phyloP scores from a whole-genome alignment of 2,113 vertebrate genomes.

The Noturus placidus region DNA sequence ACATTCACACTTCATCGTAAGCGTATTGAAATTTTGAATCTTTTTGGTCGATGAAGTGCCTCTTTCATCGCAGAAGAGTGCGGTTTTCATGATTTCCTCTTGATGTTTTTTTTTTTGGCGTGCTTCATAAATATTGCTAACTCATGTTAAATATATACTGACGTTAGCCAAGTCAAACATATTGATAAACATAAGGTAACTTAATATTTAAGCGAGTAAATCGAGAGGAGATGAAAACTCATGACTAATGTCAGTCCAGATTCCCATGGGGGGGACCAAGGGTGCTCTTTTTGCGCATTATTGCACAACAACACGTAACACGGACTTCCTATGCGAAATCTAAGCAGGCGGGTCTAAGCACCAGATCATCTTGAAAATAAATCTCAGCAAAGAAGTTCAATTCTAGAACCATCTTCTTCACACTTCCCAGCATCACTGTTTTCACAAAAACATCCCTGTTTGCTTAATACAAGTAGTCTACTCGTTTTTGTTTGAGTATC shows the following conservation, averaged over 20 bases:
- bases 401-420: background rate
- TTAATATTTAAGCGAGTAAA: background rate
- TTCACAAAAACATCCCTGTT: background rate
- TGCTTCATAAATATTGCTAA: background rate
- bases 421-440: no score
- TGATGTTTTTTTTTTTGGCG: background rate
- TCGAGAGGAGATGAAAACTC: no score
- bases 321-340: background rate
- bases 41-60: no score
- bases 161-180: background rate
- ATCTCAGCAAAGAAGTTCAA: background rate
- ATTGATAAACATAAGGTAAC: background rate
- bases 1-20: no score
- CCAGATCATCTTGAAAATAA: background rate
- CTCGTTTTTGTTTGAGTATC: background rate
- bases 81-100: background rate
- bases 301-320: background rate
- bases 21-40: no score
- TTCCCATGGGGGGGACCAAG: background rate
- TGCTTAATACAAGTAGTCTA: background rate
- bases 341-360: background rate
- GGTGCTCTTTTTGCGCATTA: background rate
- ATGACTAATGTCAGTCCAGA: no score
- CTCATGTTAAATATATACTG: background rate
- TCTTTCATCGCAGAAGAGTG: background rate